phyloP scores from a whole-genome alignment of 1,140 invertebrate genomes.

The Solenopsis fugax region DNA sequence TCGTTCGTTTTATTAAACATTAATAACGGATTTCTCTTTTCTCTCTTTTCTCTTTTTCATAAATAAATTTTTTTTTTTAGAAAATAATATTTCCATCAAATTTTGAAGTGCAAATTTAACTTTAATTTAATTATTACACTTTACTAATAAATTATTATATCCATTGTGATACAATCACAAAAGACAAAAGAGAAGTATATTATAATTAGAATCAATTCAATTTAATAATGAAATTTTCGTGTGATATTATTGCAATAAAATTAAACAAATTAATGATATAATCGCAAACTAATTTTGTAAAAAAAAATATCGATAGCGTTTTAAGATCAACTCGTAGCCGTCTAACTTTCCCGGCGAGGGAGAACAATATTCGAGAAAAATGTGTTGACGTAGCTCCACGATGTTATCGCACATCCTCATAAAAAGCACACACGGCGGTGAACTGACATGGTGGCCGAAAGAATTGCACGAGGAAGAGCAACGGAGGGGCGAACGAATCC shows the following conservation, averaged over 20 bases:
- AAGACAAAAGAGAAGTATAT: not conserved
- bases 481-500: slow-evolving; percentile 62
- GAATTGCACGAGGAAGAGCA: slow-evolving; percentile 29
- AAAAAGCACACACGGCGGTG: slow-evolving; percentile 65
- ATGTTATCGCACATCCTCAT: slow-evolving; percentile 68
- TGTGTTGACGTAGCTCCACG: slow-evolving; percentile 47
- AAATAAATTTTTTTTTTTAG: not conserved
- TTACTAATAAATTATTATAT: not conserved
- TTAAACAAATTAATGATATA: slow-evolving; percentile 12
- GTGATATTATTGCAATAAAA: not conserved
- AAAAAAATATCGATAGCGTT: not conserved
- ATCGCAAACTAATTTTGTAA: not conserved
- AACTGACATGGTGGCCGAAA: slow-evolving; percentile 48
- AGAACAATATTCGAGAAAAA: slow-evolving; percentile 44
- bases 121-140: not conserved
- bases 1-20: not conserved
- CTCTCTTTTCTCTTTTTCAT: not conserved
- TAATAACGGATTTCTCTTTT: not conserved
- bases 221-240: not conserved
- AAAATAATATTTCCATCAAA: not conserved
- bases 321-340: slow-evolving; percentile 28
- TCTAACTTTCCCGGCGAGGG: not conserved
- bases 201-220: not conserved
- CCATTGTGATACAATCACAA: not conserved
- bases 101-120: not conserved